Evolutionary conservation across 1,140 invertebrate species (phyloP).

Genomic region (Diuraphis noxia): DNA sequence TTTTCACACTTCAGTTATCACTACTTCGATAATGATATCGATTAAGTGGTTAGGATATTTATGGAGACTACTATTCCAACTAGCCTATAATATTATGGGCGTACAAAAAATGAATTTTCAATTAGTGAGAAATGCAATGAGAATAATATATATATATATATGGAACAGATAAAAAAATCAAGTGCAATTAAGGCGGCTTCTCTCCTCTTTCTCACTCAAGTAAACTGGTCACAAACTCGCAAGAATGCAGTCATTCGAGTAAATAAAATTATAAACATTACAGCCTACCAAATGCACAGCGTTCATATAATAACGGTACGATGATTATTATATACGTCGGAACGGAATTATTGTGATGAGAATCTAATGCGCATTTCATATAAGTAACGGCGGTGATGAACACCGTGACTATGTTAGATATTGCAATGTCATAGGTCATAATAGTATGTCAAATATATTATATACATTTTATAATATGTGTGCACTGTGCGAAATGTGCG

Average conservation of each 20-base stretch:
- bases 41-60: background rate
- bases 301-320: slow-evolving; percentile 29
- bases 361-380: slow-evolving; percentile 17
- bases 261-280: slow-evolving; percentile 18
- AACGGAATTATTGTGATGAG: slow-evolving; percentile 34
- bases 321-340: background rate
- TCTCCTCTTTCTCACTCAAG: background rate
- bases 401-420: background rate
- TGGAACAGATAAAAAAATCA: background rate
- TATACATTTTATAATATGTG: background rate
- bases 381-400: slow-evolving; percentile 9
- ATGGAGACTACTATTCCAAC: background rate
- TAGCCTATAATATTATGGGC: background rate
- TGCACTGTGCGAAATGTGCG: background rate
- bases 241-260: slow-evolving; percentile 42
- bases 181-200: background rate
- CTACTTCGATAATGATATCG: background rate
- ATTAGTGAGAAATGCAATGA: background rate
- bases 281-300: background rate
- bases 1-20: background rate
- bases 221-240: slow-evolving; percentile 27
- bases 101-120: background rate
- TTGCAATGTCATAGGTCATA: slow-evolving; percentile 10
- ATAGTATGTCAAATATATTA: background rate
- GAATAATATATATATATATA: background rate